A percentile compares a stretch with the other conserved stretches of the same genome.
phyloP scores from a whole-genome alignment of 35 echinoderm and acorn worm species.

The Ophioderma brevispina region DNA sequence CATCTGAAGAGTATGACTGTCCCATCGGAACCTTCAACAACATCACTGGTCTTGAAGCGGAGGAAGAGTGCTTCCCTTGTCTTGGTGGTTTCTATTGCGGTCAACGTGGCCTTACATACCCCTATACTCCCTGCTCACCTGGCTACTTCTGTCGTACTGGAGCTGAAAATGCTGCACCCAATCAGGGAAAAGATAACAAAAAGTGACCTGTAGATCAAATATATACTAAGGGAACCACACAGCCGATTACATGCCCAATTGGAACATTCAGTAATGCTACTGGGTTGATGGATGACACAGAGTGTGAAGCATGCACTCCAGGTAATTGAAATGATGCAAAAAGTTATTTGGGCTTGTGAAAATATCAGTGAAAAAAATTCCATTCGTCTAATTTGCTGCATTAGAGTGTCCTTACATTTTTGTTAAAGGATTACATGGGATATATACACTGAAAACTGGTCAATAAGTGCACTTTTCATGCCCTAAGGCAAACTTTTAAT shows the following conservation, averaged over 20 bases:
- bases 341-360: too few relatives aligned
- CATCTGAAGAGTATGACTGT: conserved; percentile 74
- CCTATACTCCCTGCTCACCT: conserved; percentile 76
- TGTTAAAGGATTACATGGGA: too few relatives aligned
- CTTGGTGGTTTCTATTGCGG: conserved; percentile 97
- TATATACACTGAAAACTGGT: too few relatives aligned
- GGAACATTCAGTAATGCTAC: conserved; percentile 96
- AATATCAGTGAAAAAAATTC: too few relatives aligned
- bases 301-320: conserved; percentile 89
- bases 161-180: conserved; percentile 65
- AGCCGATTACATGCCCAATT: conserved; percentile 76
- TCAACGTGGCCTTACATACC: conserved; percentile 79
- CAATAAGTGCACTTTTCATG: too few relatives aligned
- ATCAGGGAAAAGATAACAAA: conserved; percentile 74
- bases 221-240: conserved; percentile 77
- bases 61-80: conserved; percentile 82
- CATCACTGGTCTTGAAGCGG: conserved; percentile 72
- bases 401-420: too few relatives aligned
- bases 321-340: too few relatives aligned
- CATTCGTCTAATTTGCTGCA: too few relatives aligned
- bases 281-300: conserved; percentile 82
- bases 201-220: conserved; percentile 85
- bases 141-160: conserved; percentile 87
- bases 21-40: conserved; percentile 98
- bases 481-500: too few relatives aligned